Evolutionary conservation across 2,797 vertebrate genomes (phyloP).

Genomic region (Taeniopygia guttata): DNA sequence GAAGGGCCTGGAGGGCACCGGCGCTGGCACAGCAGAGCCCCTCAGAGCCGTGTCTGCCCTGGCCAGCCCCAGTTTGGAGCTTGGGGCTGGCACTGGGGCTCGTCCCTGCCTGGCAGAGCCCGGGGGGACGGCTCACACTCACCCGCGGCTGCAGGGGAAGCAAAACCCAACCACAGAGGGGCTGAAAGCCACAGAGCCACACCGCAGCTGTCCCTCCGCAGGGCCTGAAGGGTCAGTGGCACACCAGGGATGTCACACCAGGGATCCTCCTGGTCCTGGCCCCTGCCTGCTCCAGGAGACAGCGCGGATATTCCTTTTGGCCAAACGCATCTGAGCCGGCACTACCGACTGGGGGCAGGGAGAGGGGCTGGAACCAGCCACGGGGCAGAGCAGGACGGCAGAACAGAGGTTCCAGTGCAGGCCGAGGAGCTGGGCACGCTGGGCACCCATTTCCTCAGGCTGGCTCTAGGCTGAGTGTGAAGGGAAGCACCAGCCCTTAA

Average conservation of each 20-base stretch:
- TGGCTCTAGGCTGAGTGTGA: accelerated
- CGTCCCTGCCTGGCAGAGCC: too few species aligned
- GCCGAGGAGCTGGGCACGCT: neutral
- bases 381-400: neutral
- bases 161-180: neutral
- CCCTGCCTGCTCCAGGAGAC: accelerated
- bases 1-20: neutral
- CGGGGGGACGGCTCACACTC: neutral
- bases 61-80: neutral
- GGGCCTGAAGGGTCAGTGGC: accelerated
- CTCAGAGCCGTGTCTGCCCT: neutral
- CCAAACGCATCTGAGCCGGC: accelerated
- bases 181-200: neutral
- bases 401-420: accelerated
- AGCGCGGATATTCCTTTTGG: accelerated
- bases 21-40: neutral
- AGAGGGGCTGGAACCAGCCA: accelerated
- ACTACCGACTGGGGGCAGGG: accelerated
- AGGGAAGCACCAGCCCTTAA: accelerated
- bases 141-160: neutral
- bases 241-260: neutral
- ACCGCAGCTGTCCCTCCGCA: accelerated
- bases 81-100: accelerated
- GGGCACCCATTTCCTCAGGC: too few species aligned
- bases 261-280: neutral